Base-by-base conservation (phyloP, 2,888 invertebrate species). In the Calameuta filiformis region DNA sequence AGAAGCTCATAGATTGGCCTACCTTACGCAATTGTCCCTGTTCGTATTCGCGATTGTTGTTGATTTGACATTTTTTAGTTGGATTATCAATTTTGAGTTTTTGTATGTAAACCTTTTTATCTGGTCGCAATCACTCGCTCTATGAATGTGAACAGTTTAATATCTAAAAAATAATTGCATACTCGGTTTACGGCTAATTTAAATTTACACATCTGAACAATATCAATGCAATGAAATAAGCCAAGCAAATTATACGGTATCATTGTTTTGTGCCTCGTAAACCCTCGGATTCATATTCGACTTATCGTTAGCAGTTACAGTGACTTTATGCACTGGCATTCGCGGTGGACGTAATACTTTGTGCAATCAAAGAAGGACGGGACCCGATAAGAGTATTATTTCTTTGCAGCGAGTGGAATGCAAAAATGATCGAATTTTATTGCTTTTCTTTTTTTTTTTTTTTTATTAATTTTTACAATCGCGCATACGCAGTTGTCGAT, bases 181-280 rank as follows among this genome's bases (percentile, higher is more conserved):
- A 56, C 23, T 56, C 40, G 40, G 9, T 56, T 56, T 56, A 56
- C 40, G 40, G 40, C 40, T 23, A 56, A 23, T 9, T 23, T 23
- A 56, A 23, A 56, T 56, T 23, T 23, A 56, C 40, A 56, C 40
- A 56, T 56, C 40, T 23, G 40, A 56, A 56, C 40, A 23, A 2
- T 56, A 23, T 6, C 23, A 9, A 56, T 23, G 83, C 83, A 83
- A 84, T 83, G 78, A 82, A 84, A 85, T 83, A 81, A 85, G 83
- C 81, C 77, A 77, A 85, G 78, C 81, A 82, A 86, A 88, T 88
- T 85, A 88, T 83, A 87, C 85, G 87, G 85, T 89, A 89, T 88
- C 89, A 87, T 83, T 82, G 83, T 85, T 85, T 83, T 82, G 77
- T 56, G 40, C 81, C 83, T 84, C 85, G 84, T 89, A 86, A 89